phyloP scores from a whole-genome alignment of 2,797 vertebrate species.

The Anolis apletophallus region DNA sequence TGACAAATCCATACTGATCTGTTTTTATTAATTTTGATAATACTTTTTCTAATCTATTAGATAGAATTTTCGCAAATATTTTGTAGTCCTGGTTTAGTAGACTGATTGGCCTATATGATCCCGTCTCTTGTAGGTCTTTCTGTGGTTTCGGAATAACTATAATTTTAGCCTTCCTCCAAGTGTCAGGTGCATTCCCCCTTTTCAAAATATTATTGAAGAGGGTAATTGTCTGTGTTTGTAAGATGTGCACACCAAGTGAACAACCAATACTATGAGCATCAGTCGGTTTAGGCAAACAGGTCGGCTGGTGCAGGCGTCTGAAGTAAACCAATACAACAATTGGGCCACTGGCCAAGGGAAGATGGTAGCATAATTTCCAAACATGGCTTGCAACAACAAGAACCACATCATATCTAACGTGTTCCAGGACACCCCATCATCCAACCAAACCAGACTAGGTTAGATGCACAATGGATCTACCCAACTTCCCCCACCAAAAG shows the following conservation, averaged over 20 bases:
- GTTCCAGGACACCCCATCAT: background rate
- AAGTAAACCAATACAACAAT: background rate
- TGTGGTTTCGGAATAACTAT: too few species aligned
- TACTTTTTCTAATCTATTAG: too few species aligned
- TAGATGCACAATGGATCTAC: background rate
- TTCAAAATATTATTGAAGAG: too few species aligned
- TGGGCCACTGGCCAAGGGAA: background rate
- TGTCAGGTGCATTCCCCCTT: too few species aligned
- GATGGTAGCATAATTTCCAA: background rate
- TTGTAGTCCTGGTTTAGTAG: too few species aligned
- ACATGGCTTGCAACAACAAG: background rate
- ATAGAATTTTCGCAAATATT: too few species aligned
- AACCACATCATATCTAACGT: background rate
- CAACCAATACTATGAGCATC: background rate
- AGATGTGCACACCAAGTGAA: background rate
- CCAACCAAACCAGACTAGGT: background rate
- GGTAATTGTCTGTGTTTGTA: too few species aligned
- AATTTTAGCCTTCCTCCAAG: too few species aligned
- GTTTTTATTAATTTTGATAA: too few species aligned
- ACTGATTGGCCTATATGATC: too few species aligned
- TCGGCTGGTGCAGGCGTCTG: background rate
- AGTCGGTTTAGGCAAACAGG: background rate
- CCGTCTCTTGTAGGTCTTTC: too few species aligned
- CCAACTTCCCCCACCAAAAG: background rate
- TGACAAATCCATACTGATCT: too few species aligned